A percentile compares a stretch with the other conserved stretches of the same genome.
Conservation (phyloP, 2,888 invertebrate species). For the Drosophila nigricruria region DNA sequence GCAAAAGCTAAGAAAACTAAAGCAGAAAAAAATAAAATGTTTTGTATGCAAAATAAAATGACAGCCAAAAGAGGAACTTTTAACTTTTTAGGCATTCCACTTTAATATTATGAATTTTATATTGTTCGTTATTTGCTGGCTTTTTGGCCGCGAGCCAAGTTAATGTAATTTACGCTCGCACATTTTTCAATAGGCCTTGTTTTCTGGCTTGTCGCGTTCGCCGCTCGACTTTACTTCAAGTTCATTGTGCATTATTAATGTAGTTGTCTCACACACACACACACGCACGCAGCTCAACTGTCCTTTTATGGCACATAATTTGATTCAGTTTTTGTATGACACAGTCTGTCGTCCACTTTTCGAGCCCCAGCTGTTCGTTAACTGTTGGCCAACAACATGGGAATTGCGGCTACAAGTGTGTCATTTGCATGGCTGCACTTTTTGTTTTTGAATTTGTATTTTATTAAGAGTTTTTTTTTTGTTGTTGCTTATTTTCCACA, state of each 20-base stretch:
- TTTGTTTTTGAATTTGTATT: constrained; percentile 30
- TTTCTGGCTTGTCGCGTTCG: constrained; percentile 68
- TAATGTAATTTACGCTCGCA: constrained; percentile 64
- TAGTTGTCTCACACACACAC: constrained; percentile 51
- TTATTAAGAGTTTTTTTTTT: neutral
- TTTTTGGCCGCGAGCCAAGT: constrained; percentile 24
- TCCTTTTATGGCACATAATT: constrained; percentile 36
- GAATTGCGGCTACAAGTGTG: constrained; percentile 50
- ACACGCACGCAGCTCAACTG: constrained; percentile 5
- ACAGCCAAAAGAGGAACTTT: constrained; percentile 43
- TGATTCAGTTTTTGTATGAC: constrained; percentile 54
- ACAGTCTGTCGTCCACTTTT: constrained; percentile 30
- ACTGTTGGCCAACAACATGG: constrained; percentile 47
- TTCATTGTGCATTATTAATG: constrained; percentile 80
- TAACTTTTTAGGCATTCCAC: constrained; percentile 21
- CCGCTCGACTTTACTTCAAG: constrained; percentile 55
- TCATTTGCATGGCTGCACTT: constrained; percentile 46
- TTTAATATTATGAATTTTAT: constrained; percentile 32
- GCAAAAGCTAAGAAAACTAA: constrained; percentile 14
- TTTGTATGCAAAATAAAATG: constrained; percentile 69
- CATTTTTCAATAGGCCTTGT: constrained; percentile 61
- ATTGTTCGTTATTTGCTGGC: constrained; percentile 3
- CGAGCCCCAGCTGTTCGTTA: constrained; percentile 28
- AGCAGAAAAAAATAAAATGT: constrained; percentile 29
- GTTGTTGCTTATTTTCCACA: no score